phyloP scores from a whole-genome alignment of 2,888 invertebrate species.

The Notodromas monacha region DNA sequence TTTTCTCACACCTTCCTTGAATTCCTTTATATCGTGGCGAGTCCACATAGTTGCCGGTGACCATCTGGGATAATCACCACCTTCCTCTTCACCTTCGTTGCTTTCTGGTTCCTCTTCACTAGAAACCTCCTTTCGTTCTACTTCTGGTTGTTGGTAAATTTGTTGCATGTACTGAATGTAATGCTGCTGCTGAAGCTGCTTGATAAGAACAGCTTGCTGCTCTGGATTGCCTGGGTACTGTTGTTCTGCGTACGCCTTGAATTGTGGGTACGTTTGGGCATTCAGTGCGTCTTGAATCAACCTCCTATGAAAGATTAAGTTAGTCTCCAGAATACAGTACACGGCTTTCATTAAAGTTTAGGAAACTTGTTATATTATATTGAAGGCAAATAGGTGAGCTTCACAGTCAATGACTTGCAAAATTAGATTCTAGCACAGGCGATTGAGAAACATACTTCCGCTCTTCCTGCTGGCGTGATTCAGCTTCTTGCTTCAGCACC shows the following conservation, averaged over 20 bases:
- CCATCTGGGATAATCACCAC: conserved; percentile 12
- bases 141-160: conserved; percentile 25
- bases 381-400: too few relatives aligned
- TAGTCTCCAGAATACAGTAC: conserved; percentile 5
- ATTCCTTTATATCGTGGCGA: conserved; percentile 46
- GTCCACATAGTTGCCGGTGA: conserved; percentile 78
- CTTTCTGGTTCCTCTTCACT: conserved; percentile 12
- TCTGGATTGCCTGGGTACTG: conserved; percentile 31
- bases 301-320: conserved; percentile 12
- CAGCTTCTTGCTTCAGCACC: conserved; percentile 23
- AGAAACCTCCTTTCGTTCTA: conserved; percentile 8
- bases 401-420: neutral
- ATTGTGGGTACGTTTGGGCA: conserved; percentile 65
- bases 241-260: conserved; percentile 67
- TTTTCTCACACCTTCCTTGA: conserved; percentile 51
- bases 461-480: conserved; percentile 26
- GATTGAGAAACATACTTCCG: neutral
- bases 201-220: conserved; percentile 64
- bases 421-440: neutral
- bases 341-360: too few relatives aligned
- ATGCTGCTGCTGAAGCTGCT: conserved; percentile 88
- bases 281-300: conserved; percentile 86
- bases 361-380: too few relatives aligned
- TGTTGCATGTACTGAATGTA: conserved; percentile 97
- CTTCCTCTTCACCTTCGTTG: conserved; percentile 12